phyloP scores from a whole-genome alignment of 2,888 invertebrate species.

The Nephrocerus scutellatus region DNA sequence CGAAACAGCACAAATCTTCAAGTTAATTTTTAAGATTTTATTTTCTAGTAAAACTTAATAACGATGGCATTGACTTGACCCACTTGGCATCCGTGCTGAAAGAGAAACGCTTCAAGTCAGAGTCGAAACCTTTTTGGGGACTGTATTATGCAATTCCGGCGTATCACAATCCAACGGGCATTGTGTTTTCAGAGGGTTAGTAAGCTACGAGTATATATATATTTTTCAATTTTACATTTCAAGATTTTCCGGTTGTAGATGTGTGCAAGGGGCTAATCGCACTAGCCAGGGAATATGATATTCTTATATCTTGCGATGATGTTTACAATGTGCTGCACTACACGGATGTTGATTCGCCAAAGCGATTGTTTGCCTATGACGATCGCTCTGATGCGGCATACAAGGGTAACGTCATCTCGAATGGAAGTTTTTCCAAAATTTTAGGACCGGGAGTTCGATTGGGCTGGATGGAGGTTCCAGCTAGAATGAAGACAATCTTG shows the following conservation, averaged over 20 bases:
- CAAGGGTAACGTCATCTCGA: constrained; percentile 55
- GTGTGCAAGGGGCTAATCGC: constrained; percentile 46
- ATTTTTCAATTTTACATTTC: constrained; percentile 8
- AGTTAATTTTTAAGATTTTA: constrained; percentile 7
- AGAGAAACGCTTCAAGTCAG: constrained; percentile 36
- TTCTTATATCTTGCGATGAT: constrained; percentile 55
- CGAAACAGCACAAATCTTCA: too few relatives aligned
- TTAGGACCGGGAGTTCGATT: constrained; percentile 57
- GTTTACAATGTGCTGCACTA: constrained; percentile 58
- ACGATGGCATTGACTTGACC: constrained; percentile 50
- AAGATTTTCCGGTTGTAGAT: too few relatives aligned
- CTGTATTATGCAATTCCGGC: constrained; percentile 54
- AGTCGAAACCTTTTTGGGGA: constrained; percentile 51
- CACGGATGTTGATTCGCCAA: constrained; percentile 44
- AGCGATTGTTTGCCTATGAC: constrained; percentile 53
- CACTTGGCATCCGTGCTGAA: constrained; percentile 47
- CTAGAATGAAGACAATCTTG: constrained; percentile 43
- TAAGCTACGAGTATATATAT: background rate
- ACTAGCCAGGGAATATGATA: constrained; percentile 47
- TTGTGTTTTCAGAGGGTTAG: constrained; percentile 47
- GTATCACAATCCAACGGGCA: constrained; percentile 57
- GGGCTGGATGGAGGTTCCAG: constrained; percentile 58
- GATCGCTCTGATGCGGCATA: constrained; percentile 39
- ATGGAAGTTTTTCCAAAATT: constrained; percentile 60
- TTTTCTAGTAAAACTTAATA: constrained; percentile 50